Conservation (phyloP, 2,797 vertebrate genomes). For the Uromys caudimaculatus region DNA sequence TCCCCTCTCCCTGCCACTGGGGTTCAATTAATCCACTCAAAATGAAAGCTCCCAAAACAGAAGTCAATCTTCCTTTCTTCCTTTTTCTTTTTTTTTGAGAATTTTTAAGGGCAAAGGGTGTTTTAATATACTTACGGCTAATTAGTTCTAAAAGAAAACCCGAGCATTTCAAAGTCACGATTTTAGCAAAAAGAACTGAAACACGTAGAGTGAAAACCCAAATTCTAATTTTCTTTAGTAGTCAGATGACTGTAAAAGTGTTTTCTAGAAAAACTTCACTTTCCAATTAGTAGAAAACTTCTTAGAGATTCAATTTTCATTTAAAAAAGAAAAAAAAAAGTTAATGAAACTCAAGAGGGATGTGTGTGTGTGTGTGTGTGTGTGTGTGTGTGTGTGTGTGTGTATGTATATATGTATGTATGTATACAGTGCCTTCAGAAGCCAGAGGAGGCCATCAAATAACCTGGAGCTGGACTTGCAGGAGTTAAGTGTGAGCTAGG, state of each 20-base stretch:
- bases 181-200: conserved; percentile 72
- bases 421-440: too few relatives aligned
- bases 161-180: conserved; percentile 70
- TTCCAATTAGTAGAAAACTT: conserved; percentile 65
- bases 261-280: conserved; percentile 11
- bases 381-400: neutral
- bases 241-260: conserved; percentile 60
- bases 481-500: neutral
- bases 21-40: conserved; percentile 33
- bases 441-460: too few relatives aligned
- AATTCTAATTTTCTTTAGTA: conserved; percentile 67
- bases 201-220: conserved; percentile 49
- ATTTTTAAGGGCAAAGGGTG: conserved; percentile 49
- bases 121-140: conserved; percentile 70
- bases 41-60: conserved; percentile 9
- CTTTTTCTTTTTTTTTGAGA: neutral
- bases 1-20: neutral
- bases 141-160: conserved; percentile 73
- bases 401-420: neutral
- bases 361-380: neutral
- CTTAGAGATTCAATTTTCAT: conserved; percentile 60
- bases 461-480: neutral
- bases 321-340: neutral
- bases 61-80: neutral
- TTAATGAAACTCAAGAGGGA: conserved; percentile 37